phyloP scores from a whole-genome alignment of 2,797 vertebrate species.

The Lacerta agilis region DNA sequence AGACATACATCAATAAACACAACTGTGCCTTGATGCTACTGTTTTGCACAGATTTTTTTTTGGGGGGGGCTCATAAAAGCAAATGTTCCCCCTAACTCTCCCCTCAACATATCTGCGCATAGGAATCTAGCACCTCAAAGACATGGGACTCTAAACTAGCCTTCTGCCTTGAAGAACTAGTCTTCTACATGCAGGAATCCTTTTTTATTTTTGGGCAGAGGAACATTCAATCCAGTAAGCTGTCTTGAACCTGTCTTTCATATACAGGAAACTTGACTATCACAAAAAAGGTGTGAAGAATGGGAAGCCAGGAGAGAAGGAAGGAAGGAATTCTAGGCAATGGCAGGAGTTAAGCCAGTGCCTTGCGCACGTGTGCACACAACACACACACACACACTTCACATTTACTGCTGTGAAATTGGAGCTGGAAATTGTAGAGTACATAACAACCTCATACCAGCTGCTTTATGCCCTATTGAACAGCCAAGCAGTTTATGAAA shows the following conservation, averaged over 20 bases:
- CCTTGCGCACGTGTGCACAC: constrained; percentile 33
- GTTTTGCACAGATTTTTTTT: too few relatives aligned
- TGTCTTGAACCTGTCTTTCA: constrained; percentile 30
- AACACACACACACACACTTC: not conserved
- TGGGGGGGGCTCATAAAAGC: too few relatives aligned
- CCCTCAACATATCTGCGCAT: not conserved
- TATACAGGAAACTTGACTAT: not conserved
- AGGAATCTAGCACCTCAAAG: not conserved
- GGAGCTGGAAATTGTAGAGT: constrained; percentile 69
- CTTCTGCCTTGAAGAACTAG: not conserved
- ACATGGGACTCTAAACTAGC: not conserved
- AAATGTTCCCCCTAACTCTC: too few relatives aligned
- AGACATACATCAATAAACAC: too few relatives aligned
- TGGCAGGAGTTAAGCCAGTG: constrained; percentile 72
- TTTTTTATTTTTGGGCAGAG: not conserved
- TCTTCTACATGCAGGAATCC: not conserved
- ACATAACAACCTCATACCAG: constrained; percentile 71
- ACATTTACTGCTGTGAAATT: constrained; percentile 63
- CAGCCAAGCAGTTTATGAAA: constrained; percentile 74
- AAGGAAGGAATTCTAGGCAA: not conserved
- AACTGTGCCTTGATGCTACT: too few relatives aligned
- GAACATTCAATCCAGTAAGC: not conserved
- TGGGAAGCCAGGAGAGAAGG: constrained; percentile 41
- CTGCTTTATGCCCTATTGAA: constrained; percentile 77
- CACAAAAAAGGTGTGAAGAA: constrained; percentile 24